Evolutionary conservation across 2,113 vertebrate species (phyloP).

Genomic region (Hippocampus barbouri): DNA sequence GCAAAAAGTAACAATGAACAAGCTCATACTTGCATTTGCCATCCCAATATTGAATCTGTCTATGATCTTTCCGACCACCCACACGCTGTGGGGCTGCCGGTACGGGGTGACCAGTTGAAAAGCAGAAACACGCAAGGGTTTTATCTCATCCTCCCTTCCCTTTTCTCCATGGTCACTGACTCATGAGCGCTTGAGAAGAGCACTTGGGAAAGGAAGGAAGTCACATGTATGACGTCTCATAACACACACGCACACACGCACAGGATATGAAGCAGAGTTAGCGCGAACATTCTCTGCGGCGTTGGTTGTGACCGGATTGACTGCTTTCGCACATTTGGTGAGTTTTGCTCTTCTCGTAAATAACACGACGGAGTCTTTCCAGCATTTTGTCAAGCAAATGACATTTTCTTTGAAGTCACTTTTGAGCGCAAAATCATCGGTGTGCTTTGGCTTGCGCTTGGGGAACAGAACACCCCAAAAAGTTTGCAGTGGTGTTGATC

Average conservation of each 20-base stretch:
- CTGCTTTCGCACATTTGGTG: conserved; percentile 21
- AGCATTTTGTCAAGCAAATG: not conserved
- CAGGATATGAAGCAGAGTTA: conserved; percentile 38
- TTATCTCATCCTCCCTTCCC: conserved; percentile 15
- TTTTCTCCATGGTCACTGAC: conserved; percentile 7
- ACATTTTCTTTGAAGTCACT: not conserved
- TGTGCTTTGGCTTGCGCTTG: not conserved
- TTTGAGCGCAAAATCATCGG: not conserved
- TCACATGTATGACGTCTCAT: conserved; percentile 31
- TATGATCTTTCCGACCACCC: too few relatives aligned
- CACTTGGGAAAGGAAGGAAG: conserved; percentile 51
- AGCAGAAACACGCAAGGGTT: not conserved
- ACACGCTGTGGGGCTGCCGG: not conserved
- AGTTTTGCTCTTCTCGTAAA: conserved; percentile 14
- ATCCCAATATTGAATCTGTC: too few relatives aligned
- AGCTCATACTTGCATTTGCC: too few relatives aligned
- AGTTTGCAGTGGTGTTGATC: not conserved
- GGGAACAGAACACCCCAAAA: too few relatives aligned
- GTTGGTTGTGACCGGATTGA: conserved; percentile 12
- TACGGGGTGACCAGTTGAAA: not conserved
- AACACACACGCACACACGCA: conserved; percentile 14
- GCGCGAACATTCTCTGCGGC: conserved; percentile 7
- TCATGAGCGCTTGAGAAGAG: conserved; percentile 8
- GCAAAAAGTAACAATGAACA: too few relatives aligned
- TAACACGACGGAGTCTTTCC: not conserved